Percentiles rank a stretch among this genome's conserved stretches.
These are phyloP conservation scores for Spheniscus humboldti DNA, from an alignment of 2,797 vertebrate species.

Conservation along the genomic window DNA sequence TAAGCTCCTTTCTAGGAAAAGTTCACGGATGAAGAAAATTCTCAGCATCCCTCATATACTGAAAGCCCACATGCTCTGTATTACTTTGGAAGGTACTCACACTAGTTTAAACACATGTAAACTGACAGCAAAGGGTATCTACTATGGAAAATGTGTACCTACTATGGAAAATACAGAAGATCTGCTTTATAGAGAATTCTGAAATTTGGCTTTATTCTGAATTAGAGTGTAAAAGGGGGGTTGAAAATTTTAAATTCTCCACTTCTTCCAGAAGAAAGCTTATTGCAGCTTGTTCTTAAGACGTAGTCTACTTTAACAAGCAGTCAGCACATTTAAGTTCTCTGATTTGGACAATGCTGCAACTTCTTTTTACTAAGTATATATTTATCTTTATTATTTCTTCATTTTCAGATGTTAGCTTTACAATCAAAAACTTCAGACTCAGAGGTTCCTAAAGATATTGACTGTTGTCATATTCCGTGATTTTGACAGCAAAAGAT, in stretches of 20 bases:
- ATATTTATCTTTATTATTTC: neutral
- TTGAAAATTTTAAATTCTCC: neutral
- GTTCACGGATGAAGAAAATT: neutral
- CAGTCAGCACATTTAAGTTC: neutral
- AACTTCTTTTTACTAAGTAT: neutral
- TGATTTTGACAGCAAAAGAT: conserved; percentile 44
- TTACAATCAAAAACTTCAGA: conserved; percentile 4
- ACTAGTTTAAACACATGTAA: neutral
- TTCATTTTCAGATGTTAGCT: neutral
- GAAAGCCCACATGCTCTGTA: neutral
- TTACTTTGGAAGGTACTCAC: neutral
- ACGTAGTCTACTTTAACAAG: neutral
- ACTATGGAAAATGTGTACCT: neutral
- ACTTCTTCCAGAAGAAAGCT: neutral
- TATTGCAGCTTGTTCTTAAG: neutral
- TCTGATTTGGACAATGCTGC: neutral
- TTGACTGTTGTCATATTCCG: neutral
- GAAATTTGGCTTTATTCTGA: neutral
- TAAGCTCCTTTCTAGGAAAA: neutral
- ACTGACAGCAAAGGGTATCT: neutral
- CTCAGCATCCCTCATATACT: neutral
- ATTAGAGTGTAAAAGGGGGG: neutral
- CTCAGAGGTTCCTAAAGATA: neutral
- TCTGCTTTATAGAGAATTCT: neutral
- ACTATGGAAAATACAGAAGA: neutral